Conservation (phyloP, 2,888 invertebrate species). For the Agonopterix heracliana region DNA sequence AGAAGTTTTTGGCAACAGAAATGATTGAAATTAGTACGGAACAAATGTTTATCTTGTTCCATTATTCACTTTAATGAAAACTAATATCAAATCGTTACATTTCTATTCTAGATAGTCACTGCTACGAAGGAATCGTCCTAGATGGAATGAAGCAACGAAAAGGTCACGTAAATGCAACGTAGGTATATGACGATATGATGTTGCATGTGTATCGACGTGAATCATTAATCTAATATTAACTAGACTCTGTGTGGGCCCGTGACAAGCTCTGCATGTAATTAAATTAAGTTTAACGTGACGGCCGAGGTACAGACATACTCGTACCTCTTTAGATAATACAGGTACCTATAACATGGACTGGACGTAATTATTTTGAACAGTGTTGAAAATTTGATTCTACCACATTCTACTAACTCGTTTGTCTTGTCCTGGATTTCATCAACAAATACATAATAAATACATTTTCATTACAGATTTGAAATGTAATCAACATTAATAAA, state of each 20-base stretch:
- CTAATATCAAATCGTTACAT: background rate
- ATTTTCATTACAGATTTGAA: no score
- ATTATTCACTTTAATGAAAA: constrained; percentile 18
- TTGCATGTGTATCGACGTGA: constrained; percentile 37
- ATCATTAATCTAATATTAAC: constrained; percentile 66
- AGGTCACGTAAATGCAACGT: no score
- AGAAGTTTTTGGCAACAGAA: constrained; percentile 34
- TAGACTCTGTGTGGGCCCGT: constrained; percentile 62
- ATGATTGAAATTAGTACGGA: constrained; percentile 27
- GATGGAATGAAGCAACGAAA: no score
- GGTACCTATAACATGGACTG: constrained; percentile 8
- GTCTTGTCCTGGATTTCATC: no score
- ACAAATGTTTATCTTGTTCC: constrained; percentile 16
- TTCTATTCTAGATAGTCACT: background rate
- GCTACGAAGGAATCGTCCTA: no score
- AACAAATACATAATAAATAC: no score
- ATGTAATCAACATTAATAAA: no score
- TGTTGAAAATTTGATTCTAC: constrained; percentile 10
- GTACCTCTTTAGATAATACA: constrained; percentile 64
- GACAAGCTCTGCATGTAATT: constrained; percentile 63
- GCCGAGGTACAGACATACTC: constrained; percentile 33
- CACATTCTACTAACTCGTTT: constrained; percentile 2
- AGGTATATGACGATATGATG: no score
- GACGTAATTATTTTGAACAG: constrained; percentile 37
- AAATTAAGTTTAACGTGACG: constrained; percentile 57